Evolutionary conservation across 1,140 invertebrate species (phyloP), one percentile per base, ranked within the genome.

Genomic region (Scaptomyza graminum): DNA sequence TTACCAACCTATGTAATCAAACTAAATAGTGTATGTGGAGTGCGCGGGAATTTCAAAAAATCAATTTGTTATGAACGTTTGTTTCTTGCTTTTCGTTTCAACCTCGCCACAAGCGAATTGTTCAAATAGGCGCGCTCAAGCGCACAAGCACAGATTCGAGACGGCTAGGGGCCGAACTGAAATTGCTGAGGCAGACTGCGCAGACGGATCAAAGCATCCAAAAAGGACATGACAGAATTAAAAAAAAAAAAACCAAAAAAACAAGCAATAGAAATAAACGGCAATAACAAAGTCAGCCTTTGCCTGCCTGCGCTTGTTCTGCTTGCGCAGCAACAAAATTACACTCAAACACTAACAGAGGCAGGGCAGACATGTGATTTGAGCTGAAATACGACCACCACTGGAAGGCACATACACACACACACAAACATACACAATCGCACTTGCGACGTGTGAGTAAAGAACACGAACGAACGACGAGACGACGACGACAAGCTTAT

Each of bases 241-340:
- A 50, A 34, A 12, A 8, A 61, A 41, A 57, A 25, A 59, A 39
- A 59, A 43, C 18, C 6, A 8, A 61, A 41, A 57, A 25, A 59
- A 39, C 50, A 43, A 28, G 18, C 25, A 41, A 44, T 16, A 43
- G 15, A 37, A 56, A 71, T 16, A 55, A 44, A 69, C 66, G 66
- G 50, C 67, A 68, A 55, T 43, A 67, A 67, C 62, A 66, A 64
- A 69, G 61, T 68, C 65, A 50, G 59, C 22, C 66, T 60, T 59
- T 44, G 37, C 11, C 61, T 55, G 60, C 50, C 51, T 64, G 25
- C 37, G 51, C 43, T 63, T 44, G 62, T 67, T 67, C 70, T 76
- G 74, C 79, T 79, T 75, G 75, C 76, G 80, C 80, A 83, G 80
- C 76, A 71, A 75, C 77, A 74, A 85, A 69, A 74, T 73, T 74